Base-by-base conservation (phyloP, 2,797 vertebrate species). In the Sebastes jordani region DNA sequence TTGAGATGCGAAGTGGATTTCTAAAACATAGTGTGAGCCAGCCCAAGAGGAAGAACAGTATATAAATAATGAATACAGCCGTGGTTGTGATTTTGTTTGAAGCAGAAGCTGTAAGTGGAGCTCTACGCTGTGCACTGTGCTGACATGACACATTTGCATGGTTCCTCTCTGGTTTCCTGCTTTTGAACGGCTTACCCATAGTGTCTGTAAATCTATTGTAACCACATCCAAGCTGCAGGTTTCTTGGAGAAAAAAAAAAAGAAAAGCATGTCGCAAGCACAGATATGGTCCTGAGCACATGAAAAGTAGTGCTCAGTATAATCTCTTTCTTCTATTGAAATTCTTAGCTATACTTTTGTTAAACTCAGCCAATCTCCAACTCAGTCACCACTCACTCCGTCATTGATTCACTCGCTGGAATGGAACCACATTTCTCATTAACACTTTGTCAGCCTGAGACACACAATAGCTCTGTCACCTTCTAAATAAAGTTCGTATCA, bases 71-170 rank as follows among this genome's bases (percentile, higher is more conserved):
- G 61, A 78, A 86, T 62, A 16, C 4, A 30, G 61, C 27, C 9
- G 13, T 20, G 60, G 70, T 38, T 81, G 69, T 75, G 67, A 78
- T 59, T 84, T 75, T 71, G 80, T 81, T 86, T 82, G 77, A 90
- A 83, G 82, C 73, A 13, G 18, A 5, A 2, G 79, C 75, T 59
- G 30, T 29, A 74, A 78, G 71, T 59, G 54, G 72, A 80, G 55
- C 65, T 74, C 27, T 30, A n/a, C 13, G 13, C 59, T 27, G 46
- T 55, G 68, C 64, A 6, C 42, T 30, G 6, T 86, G 85, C 86
- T 88, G 90, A 90, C 79, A 59, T 32, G 49, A 82, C 80, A 77
- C 14, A 72, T 86, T 72, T 88, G 56, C 68, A 64, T 49, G 36
- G 23, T 30, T 73, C 52, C 59, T 82, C 55, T 73, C 49, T 82